Conservation (phyloP, 2,888 invertebrate genomes). For the Petrophora chlorosata region DNA sequence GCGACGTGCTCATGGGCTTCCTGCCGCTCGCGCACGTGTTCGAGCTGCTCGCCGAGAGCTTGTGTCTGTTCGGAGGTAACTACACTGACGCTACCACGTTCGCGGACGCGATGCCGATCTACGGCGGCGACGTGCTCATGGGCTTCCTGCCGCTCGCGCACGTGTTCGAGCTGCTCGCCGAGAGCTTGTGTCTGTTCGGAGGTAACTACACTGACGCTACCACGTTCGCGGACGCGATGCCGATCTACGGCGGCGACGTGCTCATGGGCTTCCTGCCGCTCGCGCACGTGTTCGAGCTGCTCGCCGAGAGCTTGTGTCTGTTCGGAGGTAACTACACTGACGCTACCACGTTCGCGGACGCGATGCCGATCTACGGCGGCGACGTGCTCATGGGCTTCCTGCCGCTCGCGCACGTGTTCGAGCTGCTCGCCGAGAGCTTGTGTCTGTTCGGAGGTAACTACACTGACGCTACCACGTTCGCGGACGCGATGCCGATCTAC, state of each 20-base stretch:
- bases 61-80: slow-evolving; percentile 92
- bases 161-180: slow-evolving; percentile 97
- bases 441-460: slow-evolving; percentile 91
- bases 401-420: slow-evolving; percentile 98
- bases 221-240: slow-evolving; percentile 91
- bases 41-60: slow-evolving; percentile 95
- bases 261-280: slow-evolving; percentile 98
- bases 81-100: slow-evolving; percentile 89
- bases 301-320: slow-evolving; percentile 94
- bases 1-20: slow-evolving; percentile 96
- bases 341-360: slow-evolving; percentile 92
- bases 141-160: slow-evolving; percentile 98
- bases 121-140: slow-evolving; percentile 91
- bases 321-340: slow-evolving; percentile 89
- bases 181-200: slow-evolving; percentile 90
- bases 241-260: slow-evolving; percentile 88
- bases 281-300: slow-evolving; percentile 98
- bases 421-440: slow-evolving; percentile 95
- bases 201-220: slow-evolving; percentile 89
- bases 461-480: slow-evolving; percentile 89
- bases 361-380: slow-evolving; percentile 86
- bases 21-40: slow-evolving; percentile 98
- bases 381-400: slow-evolving; percentile 97
- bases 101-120: slow-evolving; percentile 89
- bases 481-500: slow-evolving; percentile 88